These are phyloP conservation scores for Antheraea yamamai DNA, from an alignment of 2,888 invertebrate species.

Conservation along the genomic window DNA sequence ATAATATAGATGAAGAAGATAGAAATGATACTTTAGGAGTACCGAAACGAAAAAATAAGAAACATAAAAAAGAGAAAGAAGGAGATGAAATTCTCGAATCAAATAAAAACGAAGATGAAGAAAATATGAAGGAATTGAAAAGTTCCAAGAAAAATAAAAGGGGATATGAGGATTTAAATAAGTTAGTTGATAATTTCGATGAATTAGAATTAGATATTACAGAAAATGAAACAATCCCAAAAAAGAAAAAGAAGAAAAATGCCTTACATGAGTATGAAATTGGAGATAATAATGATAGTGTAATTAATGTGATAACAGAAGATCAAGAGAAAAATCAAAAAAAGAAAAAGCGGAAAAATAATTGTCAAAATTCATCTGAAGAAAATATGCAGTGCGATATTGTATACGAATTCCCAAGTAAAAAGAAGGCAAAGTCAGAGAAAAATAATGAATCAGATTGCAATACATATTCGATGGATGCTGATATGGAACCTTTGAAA, in stretches of 20 bases:
- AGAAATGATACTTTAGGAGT: conserved; percentile 21
- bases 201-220: conserved; percentile 26
- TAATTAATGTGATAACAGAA: conserved; percentile 17
- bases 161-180: conserved; percentile 28
- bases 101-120: conserved; percentile 25
- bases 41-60: conserved; percentile 24
- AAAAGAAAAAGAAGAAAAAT: conserved; percentile 45
- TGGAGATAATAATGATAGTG: not conserved
- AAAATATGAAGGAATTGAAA: conserved; percentile 29
- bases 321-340: conserved; percentile 18
- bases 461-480: not conserved
- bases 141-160: conserved; percentile 38
- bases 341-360: conserved; percentile 24
- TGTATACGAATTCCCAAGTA: conserved; percentile 21
- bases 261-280: conserved; percentile 21
- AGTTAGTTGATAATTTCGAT: conserved; percentile 27
- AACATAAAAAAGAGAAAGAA: conserved; percentile 29
- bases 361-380: not conserved
- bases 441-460: conserved; percentile 4
- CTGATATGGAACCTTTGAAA: conserved; percentile 23
- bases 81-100: conserved; percentile 22
- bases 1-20: conserved; percentile 19
- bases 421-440: conserved; percentile 21
- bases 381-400: conserved; percentile 15
- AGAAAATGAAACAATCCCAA: conserved; percentile 24